phyloP scores from a whole-genome alignment of 1,140 invertebrate genomes.

The Venustaconcha ellipsiformis region DNA sequence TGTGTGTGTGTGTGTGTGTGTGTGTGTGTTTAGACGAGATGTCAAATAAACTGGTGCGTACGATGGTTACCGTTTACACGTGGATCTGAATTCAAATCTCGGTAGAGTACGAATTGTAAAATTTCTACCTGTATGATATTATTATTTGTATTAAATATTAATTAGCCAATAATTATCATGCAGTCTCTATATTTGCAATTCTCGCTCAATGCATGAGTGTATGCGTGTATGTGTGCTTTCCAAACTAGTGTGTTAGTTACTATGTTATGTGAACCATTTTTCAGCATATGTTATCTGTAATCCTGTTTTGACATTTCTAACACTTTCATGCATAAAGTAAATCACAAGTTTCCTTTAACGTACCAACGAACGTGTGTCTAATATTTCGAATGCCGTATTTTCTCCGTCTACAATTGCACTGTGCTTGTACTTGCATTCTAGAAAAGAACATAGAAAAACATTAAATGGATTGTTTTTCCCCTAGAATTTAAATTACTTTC shows the following conservation, averaged over 20 bases:
- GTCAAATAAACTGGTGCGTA: too few species aligned
- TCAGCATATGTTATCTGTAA: background rate
- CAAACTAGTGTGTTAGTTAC: background rate
- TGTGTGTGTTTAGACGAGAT: too few species aligned
- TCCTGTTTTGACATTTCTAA: background rate
- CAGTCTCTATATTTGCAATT: background rate
- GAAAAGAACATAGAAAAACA: too few species aligned
- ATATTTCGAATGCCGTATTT: constrained; percentile 89
- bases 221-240: background rate
- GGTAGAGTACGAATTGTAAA: too few species aligned
- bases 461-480: too few species aligned
- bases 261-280: background rate
- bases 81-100: too few species aligned
- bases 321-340: background rate
- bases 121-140: too few species aligned
- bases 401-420: constrained; percentile 91
- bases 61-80: too few species aligned
- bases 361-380: constrained; percentile 81
- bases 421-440: constrained; percentile 90
- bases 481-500: too few species aligned
- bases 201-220: background rate
- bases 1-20: too few species aligned
- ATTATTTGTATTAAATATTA: too few species aligned
- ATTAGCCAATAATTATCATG: too few species aligned
- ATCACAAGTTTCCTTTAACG: constrained; percentile 2